phyloP scores from a whole-genome alignment of 1,140 invertebrate species.

The Drosophila melanogaster region DNA sequence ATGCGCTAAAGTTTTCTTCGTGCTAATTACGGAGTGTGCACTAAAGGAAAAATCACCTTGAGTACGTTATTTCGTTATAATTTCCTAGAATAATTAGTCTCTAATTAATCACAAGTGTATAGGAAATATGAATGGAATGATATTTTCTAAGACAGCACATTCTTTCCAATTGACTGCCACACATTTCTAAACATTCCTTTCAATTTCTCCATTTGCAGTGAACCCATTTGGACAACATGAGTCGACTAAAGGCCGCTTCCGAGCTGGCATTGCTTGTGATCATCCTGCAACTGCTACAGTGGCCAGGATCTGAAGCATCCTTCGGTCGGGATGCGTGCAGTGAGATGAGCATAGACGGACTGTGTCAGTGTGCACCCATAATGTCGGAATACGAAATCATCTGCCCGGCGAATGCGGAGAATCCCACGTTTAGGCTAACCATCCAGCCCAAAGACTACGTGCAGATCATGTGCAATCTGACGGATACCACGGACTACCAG shows the following conservation, averaged over 20 bases:
- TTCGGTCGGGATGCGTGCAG: slow-evolving; percentile 72
- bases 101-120: too few relatives aligned
- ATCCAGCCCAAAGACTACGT: slow-evolving; percentile 61
- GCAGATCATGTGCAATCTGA: slow-evolving; percentile 69
- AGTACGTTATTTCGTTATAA: too few relatives aligned
- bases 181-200: slow-evolving; percentile 4
- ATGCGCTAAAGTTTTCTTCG: slow-evolving; percentile 22
- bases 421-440: slow-evolving; percentile 66
- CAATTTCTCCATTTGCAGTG: not conserved
- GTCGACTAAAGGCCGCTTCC: slow-evolving; percentile 12
- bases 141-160: too few relatives aligned
- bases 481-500: slow-evolving; percentile 59
- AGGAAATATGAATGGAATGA: too few relatives aligned
- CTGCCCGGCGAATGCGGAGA: slow-evolving; percentile 59
- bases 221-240: slow-evolving; percentile 29
- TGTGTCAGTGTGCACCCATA: slow-evolving; percentile 64
- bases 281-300: slow-evolving; percentile 44
- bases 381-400: slow-evolving; percentile 67
- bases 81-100: too few relatives aligned
- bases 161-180: not conserved
- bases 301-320: slow-evolving; percentile 27
- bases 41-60: not conserved
- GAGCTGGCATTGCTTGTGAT: slow-evolving; percentile 39
- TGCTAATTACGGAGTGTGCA: slow-evolving; percentile 19
- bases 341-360: slow-evolving; percentile 48